Conservation (phyloP, 2,797 vertebrate species). For the Tolypeutes matacus region DNA sequence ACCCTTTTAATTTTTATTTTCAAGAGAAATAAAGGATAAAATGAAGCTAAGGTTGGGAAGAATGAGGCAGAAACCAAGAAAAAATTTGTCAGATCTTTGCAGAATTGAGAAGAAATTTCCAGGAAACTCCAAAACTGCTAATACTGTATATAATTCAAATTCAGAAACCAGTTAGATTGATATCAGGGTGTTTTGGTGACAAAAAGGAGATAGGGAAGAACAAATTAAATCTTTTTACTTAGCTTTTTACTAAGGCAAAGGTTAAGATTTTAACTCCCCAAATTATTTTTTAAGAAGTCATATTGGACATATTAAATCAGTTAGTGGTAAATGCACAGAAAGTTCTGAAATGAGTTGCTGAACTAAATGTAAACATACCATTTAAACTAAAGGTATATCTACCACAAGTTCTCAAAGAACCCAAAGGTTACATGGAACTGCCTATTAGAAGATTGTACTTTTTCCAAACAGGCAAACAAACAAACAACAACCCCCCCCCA, state of each 20-base stretch:
- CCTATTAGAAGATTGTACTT: background rate
- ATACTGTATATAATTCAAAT: constrained; percentile 24
- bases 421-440: background rate
- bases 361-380: constrained; percentile 26
- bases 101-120: constrained; percentile 32
- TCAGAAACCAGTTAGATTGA: background rate
- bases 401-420: constrained; percentile 34
- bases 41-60: constrained; percentile 7
- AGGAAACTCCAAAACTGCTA: background rate
- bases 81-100: background rate
- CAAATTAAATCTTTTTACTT: background rate
- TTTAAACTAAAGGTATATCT: constrained; percentile 29
- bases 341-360: constrained; percentile 32
- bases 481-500: background rate
- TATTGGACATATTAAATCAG: background rate
- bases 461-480: background rate
- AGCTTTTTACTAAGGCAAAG: constrained; percentile 16
- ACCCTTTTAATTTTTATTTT: constrained; percentile 55
- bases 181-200: background rate
- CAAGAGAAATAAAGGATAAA: constrained; percentile 18
- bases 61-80: constrained; percentile 31
- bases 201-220: background rate
- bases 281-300: constrained; percentile 19
- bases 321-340: background rate
- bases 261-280: background rate